Percentiles rank a stretch among this genome's conserved stretches.
Conservation (phyloP, 2,888 invertebrate genomes). For the Harpalus rubripes region DNA sequence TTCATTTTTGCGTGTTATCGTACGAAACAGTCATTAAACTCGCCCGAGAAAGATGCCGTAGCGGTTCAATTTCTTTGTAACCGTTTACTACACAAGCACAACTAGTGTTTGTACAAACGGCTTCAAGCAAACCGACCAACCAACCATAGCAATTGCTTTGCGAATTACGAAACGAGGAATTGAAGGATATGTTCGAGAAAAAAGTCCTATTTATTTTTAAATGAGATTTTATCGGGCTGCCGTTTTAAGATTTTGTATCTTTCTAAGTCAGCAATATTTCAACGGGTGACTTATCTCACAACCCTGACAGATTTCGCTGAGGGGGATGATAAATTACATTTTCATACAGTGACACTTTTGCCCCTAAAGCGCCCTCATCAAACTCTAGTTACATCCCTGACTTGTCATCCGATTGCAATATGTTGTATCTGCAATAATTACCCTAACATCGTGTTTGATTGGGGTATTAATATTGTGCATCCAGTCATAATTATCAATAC, state of each 20-base stretch:
- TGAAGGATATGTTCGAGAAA: not conserved
- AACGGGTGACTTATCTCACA: not conserved
- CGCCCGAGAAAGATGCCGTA: not conserved
- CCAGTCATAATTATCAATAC: too few species aligned
- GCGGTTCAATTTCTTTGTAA: constrained; percentile 30
- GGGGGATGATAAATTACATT: constrained; percentile 53
- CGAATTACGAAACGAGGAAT: not conserved
- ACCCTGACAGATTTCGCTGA: constrained; percentile 14
- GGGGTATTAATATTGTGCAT: not conserved
- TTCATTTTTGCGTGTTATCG: constrained; percentile 58
- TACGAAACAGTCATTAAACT: constrained; percentile 51
- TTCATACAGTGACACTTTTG: constrained; percentile 43
- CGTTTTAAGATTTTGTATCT: not conserved
- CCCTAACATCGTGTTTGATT: not conserved
- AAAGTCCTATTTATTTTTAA: not conserved
- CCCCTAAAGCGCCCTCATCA: constrained; percentile 1
- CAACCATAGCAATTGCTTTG: not conserved
- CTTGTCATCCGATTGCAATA: constrained; percentile 8
- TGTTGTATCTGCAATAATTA: not conserved
- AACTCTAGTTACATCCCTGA: not conserved
- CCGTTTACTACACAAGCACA: not conserved
- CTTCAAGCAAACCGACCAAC: not conserved
- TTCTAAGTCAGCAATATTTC: constrained; percentile 6
- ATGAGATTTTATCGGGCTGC: not conserved
- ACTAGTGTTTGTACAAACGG: not conserved